These are phyloP conservation scores for Lycophotia porphyrea DNA, from an alignment of 2,888 invertebrate species.

Conservation along the genomic window DNA sequence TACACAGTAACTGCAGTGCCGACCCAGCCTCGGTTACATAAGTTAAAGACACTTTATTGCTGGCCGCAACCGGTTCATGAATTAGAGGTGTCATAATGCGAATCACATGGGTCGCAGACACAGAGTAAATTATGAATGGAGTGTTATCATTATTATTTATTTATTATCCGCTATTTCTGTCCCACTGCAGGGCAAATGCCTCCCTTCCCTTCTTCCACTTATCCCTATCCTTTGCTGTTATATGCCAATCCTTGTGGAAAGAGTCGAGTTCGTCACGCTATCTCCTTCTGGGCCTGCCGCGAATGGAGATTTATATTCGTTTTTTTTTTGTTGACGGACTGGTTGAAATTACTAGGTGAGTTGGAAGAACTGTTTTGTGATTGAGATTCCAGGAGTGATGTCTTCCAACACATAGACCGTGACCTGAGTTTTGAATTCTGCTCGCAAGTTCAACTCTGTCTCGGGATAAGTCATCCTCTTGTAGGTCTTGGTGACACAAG, in stretches of 20 bases:
- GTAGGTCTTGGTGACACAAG: not conserved
- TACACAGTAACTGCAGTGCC: conserved; percentile 55
- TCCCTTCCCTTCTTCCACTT: too few species aligned
- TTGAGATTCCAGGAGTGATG: not conserved
- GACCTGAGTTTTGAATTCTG: not conserved
- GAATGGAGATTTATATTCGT: too few species aligned
- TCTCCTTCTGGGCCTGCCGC: too few species aligned
- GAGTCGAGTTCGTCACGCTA: too few species aligned
- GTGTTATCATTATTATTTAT: conserved; percentile 10
- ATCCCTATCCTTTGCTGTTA: too few species aligned
- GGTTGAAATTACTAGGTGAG: not conserved
- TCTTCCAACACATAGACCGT: not conserved
- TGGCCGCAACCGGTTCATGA: conserved; percentile 72
- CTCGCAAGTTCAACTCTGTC: too few species aligned
- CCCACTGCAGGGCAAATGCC: too few species aligned
- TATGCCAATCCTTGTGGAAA: too few species aligned
- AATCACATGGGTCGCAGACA: conserved; percentile 69
- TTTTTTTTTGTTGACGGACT: too few species aligned
- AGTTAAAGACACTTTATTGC: conserved; percentile 64
- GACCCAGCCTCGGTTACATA: conserved; percentile 66
- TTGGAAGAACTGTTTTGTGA: not conserved
- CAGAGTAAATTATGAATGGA: conserved; percentile 29
- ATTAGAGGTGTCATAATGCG: conserved; percentile 72
- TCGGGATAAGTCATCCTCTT: too few species aligned
- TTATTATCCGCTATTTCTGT: too few species aligned